These are phyloP conservation scores for Heliconius melpomene DNA, from an alignment of 1,140 invertebrate species.

Conservation along the genomic window DNA sequence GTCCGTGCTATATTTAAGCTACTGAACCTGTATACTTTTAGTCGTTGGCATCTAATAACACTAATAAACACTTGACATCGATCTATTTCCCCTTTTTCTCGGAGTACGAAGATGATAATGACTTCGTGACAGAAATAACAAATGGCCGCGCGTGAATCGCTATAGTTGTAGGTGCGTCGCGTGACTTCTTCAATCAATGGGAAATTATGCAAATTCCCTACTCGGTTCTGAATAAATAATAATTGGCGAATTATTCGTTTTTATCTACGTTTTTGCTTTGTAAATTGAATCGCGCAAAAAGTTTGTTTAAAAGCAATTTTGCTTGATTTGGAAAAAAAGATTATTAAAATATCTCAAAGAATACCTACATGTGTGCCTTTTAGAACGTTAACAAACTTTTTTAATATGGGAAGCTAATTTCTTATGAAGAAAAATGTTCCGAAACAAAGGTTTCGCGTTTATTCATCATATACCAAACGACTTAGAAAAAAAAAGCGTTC, in stretches of 20 bases:
- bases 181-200: constrained; percentile 34
- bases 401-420: background rate
- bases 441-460: constrained; percentile 16
- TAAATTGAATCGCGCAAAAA: constrained; percentile 14
- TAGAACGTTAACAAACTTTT: background rate
- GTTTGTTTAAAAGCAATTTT: constrained; percentile 18
- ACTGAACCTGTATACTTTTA: constrained; percentile 67
- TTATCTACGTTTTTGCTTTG: constrained; percentile 18
- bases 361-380: background rate
- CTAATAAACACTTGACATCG: constrained; percentile 72
- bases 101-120: constrained; percentile 27
- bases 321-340: background rate
- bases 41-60: constrained; percentile 65
- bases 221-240: constrained; percentile 28
- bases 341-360: constrained; percentile 2
- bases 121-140: constrained; percentile 32
- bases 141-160: constrained; percentile 14
- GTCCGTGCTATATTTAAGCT: constrained; percentile 52
- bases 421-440: background rate
- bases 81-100: constrained; percentile 45
- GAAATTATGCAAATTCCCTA: constrained; percentile 33
- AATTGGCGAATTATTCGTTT: constrained; percentile 23
- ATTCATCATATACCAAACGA: constrained; percentile 24
- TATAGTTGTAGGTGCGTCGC: constrained; percentile 16
- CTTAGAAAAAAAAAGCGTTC: constrained; percentile 34